Evolutionary conservation across 1,140 invertebrate species (phyloP), one percentile per base, ranked within the genome.

Genomic region (Conopomorpha cramerella): DNA sequence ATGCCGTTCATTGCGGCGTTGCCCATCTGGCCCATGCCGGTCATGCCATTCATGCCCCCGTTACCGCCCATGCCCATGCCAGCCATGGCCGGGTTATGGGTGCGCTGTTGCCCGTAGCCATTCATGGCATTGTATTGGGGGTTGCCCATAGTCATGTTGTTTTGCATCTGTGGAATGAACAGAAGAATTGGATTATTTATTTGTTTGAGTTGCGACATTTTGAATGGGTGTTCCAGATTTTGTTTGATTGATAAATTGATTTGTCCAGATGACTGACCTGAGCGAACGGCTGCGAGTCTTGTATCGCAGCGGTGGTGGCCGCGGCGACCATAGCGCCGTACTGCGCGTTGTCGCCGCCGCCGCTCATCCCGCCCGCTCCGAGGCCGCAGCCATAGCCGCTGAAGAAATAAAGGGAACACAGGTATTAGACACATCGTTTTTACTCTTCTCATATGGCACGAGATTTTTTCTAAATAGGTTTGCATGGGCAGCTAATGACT

Each of bases 51-150:
- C 80, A 86, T 85, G 32, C 79, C 79, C 17, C 78, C 78, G 78
- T 84, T 86, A 39, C 73, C 80, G 32, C 67, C 80, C 81, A 84
- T 85, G 31, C 79, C 76, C 81, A 85, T 86, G 41, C 80, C 76
- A 34, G 74, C 81, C 81, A 86, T 86, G 31, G 71, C 77, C 51
- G 77, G 72, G 36, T 79, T 79, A 55, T 78, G 77, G 38, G 59
- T 73, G 34, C 77, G 66, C 45, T 78, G 73, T 45, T 79, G 77
- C 43, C 62, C 64, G 51, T 79, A 79, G 51, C 74, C 77, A 43
- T 79, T 79, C 70, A 79, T 79, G 45, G 70, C 68, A 44, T 57
- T 61, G 39, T 79, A 79, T 46, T 79, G 77, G 45, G 77, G 77
- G 43, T 77, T 79, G 41, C 77, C 77, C 77, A 79, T 79, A 48